Conservation (phyloP, 2,113 vertebrate genomes). For the Promerops cafer region DNA sequence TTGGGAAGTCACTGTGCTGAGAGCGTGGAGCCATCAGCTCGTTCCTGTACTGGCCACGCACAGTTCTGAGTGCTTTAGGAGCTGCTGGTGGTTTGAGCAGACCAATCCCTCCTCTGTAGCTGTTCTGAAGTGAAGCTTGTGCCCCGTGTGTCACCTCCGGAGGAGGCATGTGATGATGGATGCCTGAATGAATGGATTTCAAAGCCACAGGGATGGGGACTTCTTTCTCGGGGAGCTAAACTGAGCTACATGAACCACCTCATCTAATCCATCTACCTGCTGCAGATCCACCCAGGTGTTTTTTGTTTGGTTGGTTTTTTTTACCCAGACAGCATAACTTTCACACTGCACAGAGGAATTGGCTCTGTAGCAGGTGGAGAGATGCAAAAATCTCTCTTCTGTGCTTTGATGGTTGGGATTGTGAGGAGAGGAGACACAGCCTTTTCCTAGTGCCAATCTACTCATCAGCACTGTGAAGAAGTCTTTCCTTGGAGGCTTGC, state of each 20-base stretch:
- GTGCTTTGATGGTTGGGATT: background rate
- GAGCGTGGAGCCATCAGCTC: background rate
- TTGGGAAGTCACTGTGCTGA: rapidly evolving
- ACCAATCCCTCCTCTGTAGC: rapidly evolving
- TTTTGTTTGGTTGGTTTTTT: no score
- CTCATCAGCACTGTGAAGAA: background rate
- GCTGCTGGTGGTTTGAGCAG: rapidly evolving
- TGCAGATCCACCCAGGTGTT: background rate
- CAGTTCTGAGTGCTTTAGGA: rapidly evolving
- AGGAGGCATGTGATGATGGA: background rate
- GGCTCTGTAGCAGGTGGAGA: background rate
- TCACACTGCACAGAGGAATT: background rate
- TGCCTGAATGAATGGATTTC: background rate
- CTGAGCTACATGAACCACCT: background rate
- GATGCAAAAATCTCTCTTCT: background rate
- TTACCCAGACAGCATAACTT: background rate
- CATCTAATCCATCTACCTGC: background rate
- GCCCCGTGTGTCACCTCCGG: rapidly evolving
- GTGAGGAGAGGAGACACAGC: background rate
- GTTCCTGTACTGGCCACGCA: rapidly evolving
- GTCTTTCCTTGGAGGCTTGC: background rate
- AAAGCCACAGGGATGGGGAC: background rate
- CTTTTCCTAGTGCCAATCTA: background rate
- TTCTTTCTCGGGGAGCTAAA: background rate
- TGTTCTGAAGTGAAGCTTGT: background rate